A percentile compares a stretch with the other conserved stretches of the same genome.
Conservation (phyloP, 2,113 vertebrate species). For the Sterrhoptilus dennistouni region DNA sequence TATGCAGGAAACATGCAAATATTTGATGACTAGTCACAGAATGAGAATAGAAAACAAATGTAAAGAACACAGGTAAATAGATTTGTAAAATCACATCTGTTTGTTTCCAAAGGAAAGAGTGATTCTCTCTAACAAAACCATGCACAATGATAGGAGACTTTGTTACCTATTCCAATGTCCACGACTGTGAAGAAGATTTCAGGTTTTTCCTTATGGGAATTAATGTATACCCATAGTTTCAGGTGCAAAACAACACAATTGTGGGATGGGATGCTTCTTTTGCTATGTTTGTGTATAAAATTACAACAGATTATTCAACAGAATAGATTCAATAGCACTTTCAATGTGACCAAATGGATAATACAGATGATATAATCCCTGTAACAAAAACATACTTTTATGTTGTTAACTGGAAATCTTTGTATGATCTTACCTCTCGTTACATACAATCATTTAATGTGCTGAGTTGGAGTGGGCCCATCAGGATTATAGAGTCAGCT, state of each 20-base stretch:
- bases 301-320: neutral
- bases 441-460: neutral
- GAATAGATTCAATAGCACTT: neutral
- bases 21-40: neutral
- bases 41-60: neutral
- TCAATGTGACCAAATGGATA: neutral
- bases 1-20: neutral
- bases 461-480: neutral
- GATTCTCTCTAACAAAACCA: neutral
- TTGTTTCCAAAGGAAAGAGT: neutral
- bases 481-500: neutral
- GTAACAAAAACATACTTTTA: neutral
- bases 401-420: neutral
- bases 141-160: neutral
- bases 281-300: neutral
- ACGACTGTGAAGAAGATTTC: neutral
- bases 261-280: neutral
- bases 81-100: neutral
- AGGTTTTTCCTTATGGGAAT: neutral
- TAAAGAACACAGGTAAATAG: neutral
- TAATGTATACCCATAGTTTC: neutral
- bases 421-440: neutral
- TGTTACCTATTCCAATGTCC: neutral
- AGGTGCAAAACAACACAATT: rapidly evolving
- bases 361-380: neutral